Conservation (phyloP, 30 jellyfish, hydroid and myxozoan species). For the Cassiopea andromeda region DNA sequence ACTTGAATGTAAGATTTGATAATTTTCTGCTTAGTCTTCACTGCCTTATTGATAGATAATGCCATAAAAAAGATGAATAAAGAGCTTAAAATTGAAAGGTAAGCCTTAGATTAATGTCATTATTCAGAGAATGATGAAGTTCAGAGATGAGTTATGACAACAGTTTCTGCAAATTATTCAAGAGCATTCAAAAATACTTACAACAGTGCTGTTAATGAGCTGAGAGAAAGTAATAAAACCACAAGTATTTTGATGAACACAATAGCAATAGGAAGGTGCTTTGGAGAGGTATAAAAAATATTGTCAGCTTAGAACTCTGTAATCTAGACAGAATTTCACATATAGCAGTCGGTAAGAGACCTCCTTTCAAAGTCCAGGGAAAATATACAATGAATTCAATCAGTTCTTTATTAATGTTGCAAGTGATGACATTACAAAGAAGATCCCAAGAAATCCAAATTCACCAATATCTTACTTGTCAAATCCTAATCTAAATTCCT, state of each 20-base stretch:
- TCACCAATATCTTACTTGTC: conserved; percentile 46
- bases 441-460: conserved; percentile 58
- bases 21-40: conserved; percentile 5
- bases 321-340: conserved; percentile 3
- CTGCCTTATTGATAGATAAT: neutral
- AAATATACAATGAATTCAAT: conserved; percentile 46
- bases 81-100: neutral
- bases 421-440: conserved; percentile 43
- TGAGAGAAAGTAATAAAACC: conserved; percentile 36
- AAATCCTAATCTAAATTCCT: conserved; percentile 51
- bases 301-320: neutral
- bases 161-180: neutral
- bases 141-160: conserved; percentile 14
- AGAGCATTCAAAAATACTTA: conserved; percentile 15
- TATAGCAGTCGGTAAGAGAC: conserved; percentile 9
- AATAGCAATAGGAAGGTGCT: conserved; percentile 7
- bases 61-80: neutral
- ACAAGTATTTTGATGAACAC: conserved; percentile 1
- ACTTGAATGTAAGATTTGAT: neutral
- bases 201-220: conserved; percentile 15
- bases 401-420: conserved; percentile 48
- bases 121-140: conserved; percentile 9
- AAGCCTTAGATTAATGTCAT: conserved; percentile 37
- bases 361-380: conserved; percentile 34
- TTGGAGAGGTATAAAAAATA: conserved; percentile 4